These are phyloP conservation scores for Eublepharis macularius DNA, from an alignment of 2,113 vertebrate species.

Conservation along the genomic window DNA sequence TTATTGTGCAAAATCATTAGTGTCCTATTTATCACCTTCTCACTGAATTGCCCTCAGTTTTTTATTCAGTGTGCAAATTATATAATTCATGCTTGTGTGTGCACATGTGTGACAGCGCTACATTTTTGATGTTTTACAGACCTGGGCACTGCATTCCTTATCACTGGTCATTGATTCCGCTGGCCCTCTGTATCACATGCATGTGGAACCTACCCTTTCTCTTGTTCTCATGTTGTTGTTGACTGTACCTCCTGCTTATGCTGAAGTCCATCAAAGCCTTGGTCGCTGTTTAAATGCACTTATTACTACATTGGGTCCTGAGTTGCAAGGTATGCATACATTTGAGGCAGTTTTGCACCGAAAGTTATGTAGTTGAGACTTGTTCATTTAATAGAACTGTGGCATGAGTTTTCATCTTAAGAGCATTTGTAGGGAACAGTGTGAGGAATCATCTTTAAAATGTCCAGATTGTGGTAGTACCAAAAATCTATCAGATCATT, in stretches of 20 bases:
- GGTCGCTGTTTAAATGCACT: constrained; percentile 84
- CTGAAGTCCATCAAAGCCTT: constrained; percentile 88
- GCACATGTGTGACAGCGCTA: neutral
- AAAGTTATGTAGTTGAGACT: neutral
- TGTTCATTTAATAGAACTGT: neutral
- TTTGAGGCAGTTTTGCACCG: neutral
- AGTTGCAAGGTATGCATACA: constrained; percentile 78
- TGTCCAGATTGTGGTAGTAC: neutral
- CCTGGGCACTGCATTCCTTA: constrained; percentile 91
- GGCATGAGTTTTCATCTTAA: neutral
- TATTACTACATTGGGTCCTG: constrained; percentile 80
- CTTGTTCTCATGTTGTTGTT: constrained; percentile 86
- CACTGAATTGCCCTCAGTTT: constrained; percentile 6
- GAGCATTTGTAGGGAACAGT: neutral
- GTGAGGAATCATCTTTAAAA: neutral
- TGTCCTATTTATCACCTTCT: neutral
- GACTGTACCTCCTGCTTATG: constrained; percentile 82
- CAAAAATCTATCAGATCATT: neutral
- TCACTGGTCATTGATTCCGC: constrained; percentile 86
- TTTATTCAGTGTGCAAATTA: neutral
- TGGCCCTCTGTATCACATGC: constrained; percentile 81
- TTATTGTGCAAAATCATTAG: neutral
- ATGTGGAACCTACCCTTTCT: constrained; percentile 84
- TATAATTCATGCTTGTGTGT: neutral
- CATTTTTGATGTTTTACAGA: constrained; percentile 67